Conservation (phyloP, 2,888 invertebrate genomes). For the Noctua janthe region DNA sequence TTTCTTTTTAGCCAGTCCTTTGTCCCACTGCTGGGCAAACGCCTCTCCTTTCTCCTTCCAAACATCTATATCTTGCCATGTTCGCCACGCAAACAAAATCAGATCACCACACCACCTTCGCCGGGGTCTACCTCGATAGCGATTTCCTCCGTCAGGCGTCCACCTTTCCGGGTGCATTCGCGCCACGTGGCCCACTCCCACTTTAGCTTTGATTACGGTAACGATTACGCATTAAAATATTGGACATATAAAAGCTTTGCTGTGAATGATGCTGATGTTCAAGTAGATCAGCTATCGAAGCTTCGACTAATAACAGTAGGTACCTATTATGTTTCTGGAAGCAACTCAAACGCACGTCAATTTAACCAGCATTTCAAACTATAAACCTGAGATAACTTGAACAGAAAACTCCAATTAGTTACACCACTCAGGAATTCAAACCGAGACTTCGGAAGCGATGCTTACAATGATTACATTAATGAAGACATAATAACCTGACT, state of each 20-base stretch:
- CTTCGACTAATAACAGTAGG: not conserved
- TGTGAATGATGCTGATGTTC: not conserved
- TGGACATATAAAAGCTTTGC: not conserved
- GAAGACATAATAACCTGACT: constrained; percentile 44
- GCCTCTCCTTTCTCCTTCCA: not conserved
- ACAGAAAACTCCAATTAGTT: constrained; percentile 3
- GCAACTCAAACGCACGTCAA: not conserved
- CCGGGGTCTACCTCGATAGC: too few species aligned
- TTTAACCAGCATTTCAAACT: constrained; percentile 1
- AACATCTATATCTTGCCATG: not conserved
- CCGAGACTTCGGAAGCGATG: constrained; percentile 7
- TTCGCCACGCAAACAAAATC: too few species aligned
- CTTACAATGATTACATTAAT: constrained; percentile 25
- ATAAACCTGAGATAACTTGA: constrained; percentile 1
- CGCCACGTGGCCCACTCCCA: too few species aligned
- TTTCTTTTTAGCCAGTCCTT: not conserved
- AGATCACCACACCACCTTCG: too few species aligned
- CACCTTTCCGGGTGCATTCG: too few species aligned
- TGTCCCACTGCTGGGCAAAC: not conserved
- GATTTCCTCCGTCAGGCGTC: too few species aligned
- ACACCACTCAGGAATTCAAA: constrained; percentile 4
- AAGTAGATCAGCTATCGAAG: not conserved
- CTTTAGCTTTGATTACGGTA: too few species aligned
- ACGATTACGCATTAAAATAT: not conserved
- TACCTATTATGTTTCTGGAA: not conserved